These are phyloP conservation scores for Apogon hyalosoma DNA, from an alignment of 2,797 vertebrate species.

Conservation along the genomic window DNA sequence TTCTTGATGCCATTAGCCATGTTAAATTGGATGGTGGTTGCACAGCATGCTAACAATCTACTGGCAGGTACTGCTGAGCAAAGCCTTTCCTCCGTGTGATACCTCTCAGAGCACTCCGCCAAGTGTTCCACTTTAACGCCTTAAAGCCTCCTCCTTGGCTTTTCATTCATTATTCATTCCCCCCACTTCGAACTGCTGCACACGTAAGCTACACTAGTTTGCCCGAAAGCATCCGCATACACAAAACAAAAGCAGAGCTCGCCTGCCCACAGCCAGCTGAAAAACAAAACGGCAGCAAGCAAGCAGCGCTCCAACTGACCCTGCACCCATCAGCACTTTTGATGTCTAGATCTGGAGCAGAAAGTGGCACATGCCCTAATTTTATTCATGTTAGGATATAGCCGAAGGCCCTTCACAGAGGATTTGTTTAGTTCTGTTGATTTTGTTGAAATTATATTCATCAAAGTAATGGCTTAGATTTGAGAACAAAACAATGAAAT, in stretches of 20 bases:
- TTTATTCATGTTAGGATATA: slow-evolving; percentile 19
- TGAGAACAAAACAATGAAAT: slow-evolving; percentile 8
- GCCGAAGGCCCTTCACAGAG: not conserved
- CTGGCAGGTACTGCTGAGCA: slow-evolving; percentile 71
- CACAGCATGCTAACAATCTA: slow-evolving; percentile 60
- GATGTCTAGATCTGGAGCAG: slow-evolving; percentile 19
- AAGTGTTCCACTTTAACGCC: slow-evolving; percentile 77
- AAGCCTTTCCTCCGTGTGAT: slow-evolving; percentile 63
- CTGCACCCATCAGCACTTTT: slow-evolving; percentile 45
- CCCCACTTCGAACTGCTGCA: slow-evolving; percentile 68
- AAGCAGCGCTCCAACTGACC: slow-evolving; percentile 53
- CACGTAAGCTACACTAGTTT: slow-evolving; percentile 34
- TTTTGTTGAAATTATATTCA: not conserved
- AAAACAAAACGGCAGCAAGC: slow-evolving; percentile 35
- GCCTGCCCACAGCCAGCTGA: slow-evolving; percentile 34
- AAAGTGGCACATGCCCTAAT: slow-evolving; percentile 30
- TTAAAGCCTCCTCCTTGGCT: slow-evolving; percentile 71
- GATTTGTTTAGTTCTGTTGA: slow-evolving; percentile 3
- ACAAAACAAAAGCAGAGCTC: slow-evolving; percentile 57
- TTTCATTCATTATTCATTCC: slow-evolving; percentile 81
- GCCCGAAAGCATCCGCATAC: slow-evolving; percentile 58
- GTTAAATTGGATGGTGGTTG: slow-evolving; percentile 59
- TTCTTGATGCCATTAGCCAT: slow-evolving; percentile 73
- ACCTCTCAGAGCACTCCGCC: slow-evolving; percentile 71
- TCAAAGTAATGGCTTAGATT: slow-evolving; percentile 7